Conservation (phyloP, 2,797 vertebrate species). For the Tenualosa ilisha region DNA sequence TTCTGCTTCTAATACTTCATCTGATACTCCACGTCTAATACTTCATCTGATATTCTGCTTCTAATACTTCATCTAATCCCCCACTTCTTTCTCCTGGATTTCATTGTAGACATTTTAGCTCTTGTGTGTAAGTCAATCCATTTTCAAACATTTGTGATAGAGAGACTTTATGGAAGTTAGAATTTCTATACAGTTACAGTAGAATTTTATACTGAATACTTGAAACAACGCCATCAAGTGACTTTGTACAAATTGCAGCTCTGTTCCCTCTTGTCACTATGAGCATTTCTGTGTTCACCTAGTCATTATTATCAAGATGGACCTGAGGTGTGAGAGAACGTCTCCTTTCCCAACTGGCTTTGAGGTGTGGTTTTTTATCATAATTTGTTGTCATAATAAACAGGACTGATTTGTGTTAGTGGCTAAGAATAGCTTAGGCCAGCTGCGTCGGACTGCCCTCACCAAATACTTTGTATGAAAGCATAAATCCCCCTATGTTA, state of each 20-base stretch:
- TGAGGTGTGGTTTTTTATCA: conserved; percentile 22
- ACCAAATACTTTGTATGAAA: conserved; percentile 51
- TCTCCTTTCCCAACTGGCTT: neutral
- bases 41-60: too few relatives aligned
- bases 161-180: neutral
- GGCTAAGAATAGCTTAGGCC: conserved; percentile 43
- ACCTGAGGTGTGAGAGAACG: neutral
- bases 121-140: neutral
- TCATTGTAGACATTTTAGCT: neutral
- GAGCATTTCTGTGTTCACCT: neutral
- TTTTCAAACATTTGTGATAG: neutral
- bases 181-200: neutral
- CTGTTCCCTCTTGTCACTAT: neutral
- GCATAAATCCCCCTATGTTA: conserved; percentile 54
- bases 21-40: too few relatives aligned
- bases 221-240: neutral
- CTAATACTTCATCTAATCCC: neutral
- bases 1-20: neutral
- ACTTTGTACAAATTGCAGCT: neutral
- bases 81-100: neutral
- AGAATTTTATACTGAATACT: neutral
- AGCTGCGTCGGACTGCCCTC: conserved; percentile 22
- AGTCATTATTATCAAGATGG: neutral
- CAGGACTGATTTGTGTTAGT: conserved; percentile 30
- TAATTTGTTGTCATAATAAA: conserved; percentile 30